Evolutionary conservation across 2,888 invertebrate species (phyloP).

Genomic region (Apamea crenata): DNA sequence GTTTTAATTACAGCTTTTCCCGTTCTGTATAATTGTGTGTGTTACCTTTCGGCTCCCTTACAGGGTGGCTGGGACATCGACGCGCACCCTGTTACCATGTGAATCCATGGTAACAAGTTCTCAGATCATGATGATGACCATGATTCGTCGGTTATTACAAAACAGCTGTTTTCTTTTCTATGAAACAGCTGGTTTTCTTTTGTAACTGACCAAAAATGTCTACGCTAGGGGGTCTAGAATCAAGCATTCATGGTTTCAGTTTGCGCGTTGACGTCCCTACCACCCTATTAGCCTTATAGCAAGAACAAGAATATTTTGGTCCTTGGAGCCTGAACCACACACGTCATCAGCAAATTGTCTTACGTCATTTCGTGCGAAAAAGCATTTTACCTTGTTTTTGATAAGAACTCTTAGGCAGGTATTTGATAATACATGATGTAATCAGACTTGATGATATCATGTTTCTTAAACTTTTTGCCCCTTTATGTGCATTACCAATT

Average conservation of each 20-base stretch:
- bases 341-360: background rate
- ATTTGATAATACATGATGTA: slow-evolving; percentile 30
- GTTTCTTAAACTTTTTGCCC: slow-evolving; percentile 24
- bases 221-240: no score
- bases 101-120: no score
- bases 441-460: slow-evolving; percentile 35
- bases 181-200: no score
- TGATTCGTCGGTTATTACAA: no score
- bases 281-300: background rate
- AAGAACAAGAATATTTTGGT: slow-evolving; percentile 20
- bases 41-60: background rate
- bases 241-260: no score
- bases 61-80: no score
- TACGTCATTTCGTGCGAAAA: background rate
- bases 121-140: no score
- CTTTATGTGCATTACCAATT: slow-evolving; percentile 18
- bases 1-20: background rate
- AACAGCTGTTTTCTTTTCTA: no score
- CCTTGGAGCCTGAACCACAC: no score
- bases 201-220: no score
- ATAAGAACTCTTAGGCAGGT: slow-evolving; percentile 15
- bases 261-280: no score
- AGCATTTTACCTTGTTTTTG: background rate
- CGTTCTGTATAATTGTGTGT: background rate
- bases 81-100: no score